These are phyloP conservation scores for Drosophila pullipes DNA, from an alignment of 2,888 invertebrate genomes.

Conservation along the genomic window DNA sequence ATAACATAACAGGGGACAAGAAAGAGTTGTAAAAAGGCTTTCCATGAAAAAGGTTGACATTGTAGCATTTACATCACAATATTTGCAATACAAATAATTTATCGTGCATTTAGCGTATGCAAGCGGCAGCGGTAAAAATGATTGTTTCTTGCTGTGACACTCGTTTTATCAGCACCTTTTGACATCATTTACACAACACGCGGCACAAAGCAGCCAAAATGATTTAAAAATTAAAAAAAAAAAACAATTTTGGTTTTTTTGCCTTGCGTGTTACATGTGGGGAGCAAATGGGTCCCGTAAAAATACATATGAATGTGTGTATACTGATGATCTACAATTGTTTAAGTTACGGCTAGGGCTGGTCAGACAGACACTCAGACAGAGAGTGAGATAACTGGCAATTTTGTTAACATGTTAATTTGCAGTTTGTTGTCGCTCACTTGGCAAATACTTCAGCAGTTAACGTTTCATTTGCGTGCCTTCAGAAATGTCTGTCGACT, in stretches of 20 bases:
- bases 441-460: constrained; percentile 55
- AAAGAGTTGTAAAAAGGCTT: neutral
- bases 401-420: constrained; percentile 80
- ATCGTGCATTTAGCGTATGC: constrained; percentile 16
- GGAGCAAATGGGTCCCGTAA: neutral
- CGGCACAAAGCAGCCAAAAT: constrained; percentile 29
- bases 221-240: constrained; percentile 17
- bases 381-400: constrained; percentile 60
- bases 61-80: neutral
- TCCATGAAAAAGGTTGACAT: neutral
- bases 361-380: constrained; percentile 23
- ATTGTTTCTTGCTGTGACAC: constrained; percentile 22
- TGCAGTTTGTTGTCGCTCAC: constrained; percentile 59
- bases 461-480: constrained; percentile 55
- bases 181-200: constrained; percentile 51
- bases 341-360: constrained; percentile 21
- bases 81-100: neutral
- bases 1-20: neutral
- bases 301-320: constrained; percentile 7
- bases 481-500: constrained; percentile 36
- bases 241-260: constrained; percentile 9
- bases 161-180: constrained; percentile 50
- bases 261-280: constrained; percentile 18
- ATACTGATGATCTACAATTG: constrained; percentile 32
- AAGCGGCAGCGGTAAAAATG: neutral